Evolutionary conservation across 2,797 vertebrate genomes (phyloP).

Genomic region (Galaxias olidus): DNA sequence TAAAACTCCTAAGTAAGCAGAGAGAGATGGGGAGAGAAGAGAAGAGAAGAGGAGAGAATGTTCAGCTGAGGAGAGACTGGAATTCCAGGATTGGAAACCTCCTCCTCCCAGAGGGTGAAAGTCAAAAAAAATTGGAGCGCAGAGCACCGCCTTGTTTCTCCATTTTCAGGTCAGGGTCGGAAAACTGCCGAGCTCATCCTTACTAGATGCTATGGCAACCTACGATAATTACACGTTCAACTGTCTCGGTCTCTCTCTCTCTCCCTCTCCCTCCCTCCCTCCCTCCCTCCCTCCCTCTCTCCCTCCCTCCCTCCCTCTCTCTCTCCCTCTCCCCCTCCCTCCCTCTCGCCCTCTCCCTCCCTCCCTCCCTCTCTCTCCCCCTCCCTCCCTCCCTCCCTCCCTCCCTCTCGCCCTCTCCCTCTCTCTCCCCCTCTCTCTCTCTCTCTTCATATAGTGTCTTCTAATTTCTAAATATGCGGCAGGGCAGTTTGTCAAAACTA

Average conservation of each 20-base stretch:
- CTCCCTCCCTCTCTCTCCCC: background rate
- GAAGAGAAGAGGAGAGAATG: constrained; percentile 22
- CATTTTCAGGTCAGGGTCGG: background rate
- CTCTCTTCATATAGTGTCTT: background rate
- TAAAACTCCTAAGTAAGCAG: constrained; percentile 64
- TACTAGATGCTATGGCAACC: background rate
- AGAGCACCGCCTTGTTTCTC: background rate
- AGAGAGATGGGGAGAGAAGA: constrained; percentile 2
- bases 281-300: background rate
- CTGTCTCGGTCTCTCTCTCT: background rate
- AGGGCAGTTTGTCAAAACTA: too few species aligned
- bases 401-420: background rate
- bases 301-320: background rate
- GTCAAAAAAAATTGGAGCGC: background rate
- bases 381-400: background rate
- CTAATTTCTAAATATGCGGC: too few species aligned
- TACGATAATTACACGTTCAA: background rate
- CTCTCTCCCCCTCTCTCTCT: background rate
- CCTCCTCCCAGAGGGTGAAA: background rate
- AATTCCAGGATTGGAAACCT: too few species aligned
- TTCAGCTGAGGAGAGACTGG: constrained; percentile 17
- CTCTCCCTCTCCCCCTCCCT: background rate
- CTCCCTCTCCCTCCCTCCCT: background rate
- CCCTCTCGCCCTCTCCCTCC: too few species aligned
- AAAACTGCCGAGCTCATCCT: background rate